Evolutionary conservation across 2,113 vertebrate species (phyloP), one percentile per base, ranked within the genome.

Genomic region (Phycodurus eques): DNA sequence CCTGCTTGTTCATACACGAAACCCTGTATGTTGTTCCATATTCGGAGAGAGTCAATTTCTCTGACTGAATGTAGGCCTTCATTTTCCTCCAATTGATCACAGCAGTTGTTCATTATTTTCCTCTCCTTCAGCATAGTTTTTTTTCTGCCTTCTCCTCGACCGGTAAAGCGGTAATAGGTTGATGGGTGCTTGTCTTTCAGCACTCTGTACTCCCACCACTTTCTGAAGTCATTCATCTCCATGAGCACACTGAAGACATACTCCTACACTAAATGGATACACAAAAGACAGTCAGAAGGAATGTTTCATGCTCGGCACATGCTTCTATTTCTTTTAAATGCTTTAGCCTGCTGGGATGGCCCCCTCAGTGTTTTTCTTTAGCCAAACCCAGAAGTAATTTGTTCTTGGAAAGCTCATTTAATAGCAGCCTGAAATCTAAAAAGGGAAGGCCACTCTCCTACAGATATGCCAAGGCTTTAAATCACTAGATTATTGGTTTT

Each of bases 401-500:
- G 83, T 88, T 83, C 82, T 73, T 73, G 70, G 54, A 79, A 90
- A 88, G 87, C 81, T 79, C 42, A 14, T 82, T 78, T 82, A 88
- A 91, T 81, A 80, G 83, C 80, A 76, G 88, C 77, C 71, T 67
- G 70, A 84, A 76, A 78, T 81, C 73, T 73, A 69, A 81, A 70
- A 80, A 71, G 65, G 70, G 67, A 78, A 85, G 72, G 75, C 73
- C 66, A 69, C 71, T 72, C 54, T 39, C 88, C 78, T 70, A 69
- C 70, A 72, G 62, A 78, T 68, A 68, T 22, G 69, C 71, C 68
- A 72, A 71, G 80, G 83, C 88, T 88, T 83, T 92, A 93, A 93
- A 93, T 93, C 92, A 93, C 73, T 44, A 88, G 81, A 92, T 92
- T 93, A 93, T 93, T 90, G 90, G 87, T 84, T 92, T 92, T 93